Evolutionary conservation across 2,888 invertebrate genomes (phyloP).

Genomic region (Caenorhabditis afra): DNA sequence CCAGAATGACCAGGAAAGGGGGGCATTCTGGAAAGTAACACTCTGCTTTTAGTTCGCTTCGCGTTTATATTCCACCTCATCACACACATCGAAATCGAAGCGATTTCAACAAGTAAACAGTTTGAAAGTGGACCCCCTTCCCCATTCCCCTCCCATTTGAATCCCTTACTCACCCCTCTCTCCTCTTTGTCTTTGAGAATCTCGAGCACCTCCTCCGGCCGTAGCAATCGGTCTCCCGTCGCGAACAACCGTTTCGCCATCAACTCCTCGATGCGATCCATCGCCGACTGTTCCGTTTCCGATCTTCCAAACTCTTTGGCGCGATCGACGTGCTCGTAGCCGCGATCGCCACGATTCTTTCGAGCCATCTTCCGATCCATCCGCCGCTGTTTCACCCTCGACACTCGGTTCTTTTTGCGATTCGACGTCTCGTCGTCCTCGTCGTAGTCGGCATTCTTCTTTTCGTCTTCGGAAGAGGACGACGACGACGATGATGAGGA

Average conservation of each 20-base stretch:
- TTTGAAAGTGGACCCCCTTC: too few relatives aligned
- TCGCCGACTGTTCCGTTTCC: conserved; percentile 6
- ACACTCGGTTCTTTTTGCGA: neutral
- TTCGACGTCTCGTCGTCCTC: neutral
- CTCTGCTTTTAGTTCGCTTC: conserved; percentile 50
- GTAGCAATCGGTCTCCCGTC: conserved; percentile 7
- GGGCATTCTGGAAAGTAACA: conserved; percentile 35
- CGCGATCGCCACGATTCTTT: conserved; percentile 22
- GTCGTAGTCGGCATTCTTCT: neutral
- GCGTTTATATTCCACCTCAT: conserved; percentile 40
- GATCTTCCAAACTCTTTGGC: conserved; percentile 14
- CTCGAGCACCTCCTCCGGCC: conserved; percentile 17
- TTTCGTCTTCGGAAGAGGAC: too few relatives aligned
- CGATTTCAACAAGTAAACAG: too few relatives aligned
- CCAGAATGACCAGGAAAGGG: conserved; percentile 11
- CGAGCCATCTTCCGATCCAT: too few relatives aligned
- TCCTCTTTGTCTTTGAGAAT: conserved; percentile 1
- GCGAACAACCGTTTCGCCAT: neutral
- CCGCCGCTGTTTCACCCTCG: neutral
- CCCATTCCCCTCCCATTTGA: too few relatives aligned
- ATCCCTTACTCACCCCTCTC: too few relatives aligned
- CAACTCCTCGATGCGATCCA: neutral
- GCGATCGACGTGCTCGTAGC: conserved; percentile 49
- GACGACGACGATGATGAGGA: neutral
- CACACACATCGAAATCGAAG: neutral